Evolutionary conservation across 2,113 vertebrate species (phyloP).

Genomic region (Cepphus grylle): DNA sequence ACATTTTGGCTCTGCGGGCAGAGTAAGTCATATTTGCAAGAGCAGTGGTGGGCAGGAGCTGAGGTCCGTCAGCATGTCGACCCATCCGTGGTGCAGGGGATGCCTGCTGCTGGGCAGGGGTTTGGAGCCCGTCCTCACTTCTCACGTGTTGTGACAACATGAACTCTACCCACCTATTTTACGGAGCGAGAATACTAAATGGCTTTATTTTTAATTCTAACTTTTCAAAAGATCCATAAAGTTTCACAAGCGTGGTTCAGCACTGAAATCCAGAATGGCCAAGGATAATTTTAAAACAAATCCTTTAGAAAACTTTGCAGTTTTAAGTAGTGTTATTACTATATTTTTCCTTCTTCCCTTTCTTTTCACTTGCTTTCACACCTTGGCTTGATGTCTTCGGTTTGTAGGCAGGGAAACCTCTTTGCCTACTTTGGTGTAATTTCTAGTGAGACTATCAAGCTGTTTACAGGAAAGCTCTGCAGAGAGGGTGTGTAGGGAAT

Average conservation of each 20-base stretch:
- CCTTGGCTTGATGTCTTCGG: not conserved
- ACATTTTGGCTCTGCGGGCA: not conserved
- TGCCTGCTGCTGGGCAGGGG: no score
- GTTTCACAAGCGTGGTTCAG: not conserved
- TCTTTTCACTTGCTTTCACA: not conserved
- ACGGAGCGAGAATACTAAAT: not conserved
- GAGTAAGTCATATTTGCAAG: not conserved
- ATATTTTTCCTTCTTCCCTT: not conserved
- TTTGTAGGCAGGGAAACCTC: not conserved
- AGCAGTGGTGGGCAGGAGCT: not conserved
- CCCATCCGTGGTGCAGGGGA: not conserved
- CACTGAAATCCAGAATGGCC: not conserved
- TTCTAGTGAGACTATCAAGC: not conserved
- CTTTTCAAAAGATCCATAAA: not conserved
- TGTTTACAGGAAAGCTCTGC: not conserved
- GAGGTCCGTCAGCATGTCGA: not conserved
- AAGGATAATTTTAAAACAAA: not conserved
- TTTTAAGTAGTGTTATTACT: not conserved
- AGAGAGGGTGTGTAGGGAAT: not conserved
- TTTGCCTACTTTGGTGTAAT: not conserved
- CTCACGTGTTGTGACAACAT: rapidly evolving
- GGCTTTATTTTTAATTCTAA: not conserved
- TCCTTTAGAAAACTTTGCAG: not conserved
- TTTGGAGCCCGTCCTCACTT: not conserved
- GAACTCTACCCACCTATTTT: not conserved